Percentiles rank a stretch among this genome's conserved stretches.
These are phyloP conservation scores for Bubalus kerabau DNA, from an alignment of 2,113 vertebrate genomes.

Conservation along the genomic window DNA sequence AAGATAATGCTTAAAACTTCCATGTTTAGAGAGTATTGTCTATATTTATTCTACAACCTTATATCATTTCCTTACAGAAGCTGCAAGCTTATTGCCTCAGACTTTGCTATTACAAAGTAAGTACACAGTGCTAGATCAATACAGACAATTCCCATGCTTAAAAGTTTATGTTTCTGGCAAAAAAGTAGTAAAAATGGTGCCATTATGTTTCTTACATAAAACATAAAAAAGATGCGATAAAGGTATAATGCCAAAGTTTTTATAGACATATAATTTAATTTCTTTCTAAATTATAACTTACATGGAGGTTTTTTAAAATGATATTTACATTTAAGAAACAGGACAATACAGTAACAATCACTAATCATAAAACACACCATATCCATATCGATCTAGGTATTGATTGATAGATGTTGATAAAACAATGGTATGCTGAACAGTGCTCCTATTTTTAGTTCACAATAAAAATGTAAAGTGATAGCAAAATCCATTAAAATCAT, in stretches of 20 bases:
- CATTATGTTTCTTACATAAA: background rate
- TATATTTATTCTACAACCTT: background rate
- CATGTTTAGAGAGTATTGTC: background rate
- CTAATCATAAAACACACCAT: background rate
- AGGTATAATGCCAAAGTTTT: background rate
- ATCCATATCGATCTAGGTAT: background rate
- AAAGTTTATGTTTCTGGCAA: background rate
- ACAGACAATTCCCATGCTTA: background rate
- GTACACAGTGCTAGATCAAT: background rate
- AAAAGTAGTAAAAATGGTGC: background rate
- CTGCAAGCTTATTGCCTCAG: background rate
- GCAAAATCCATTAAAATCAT: background rate
- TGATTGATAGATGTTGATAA: background rate
- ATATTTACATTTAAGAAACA: background rate
- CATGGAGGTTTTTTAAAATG: background rate
- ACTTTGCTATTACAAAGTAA: background rate
- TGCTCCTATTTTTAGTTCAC: background rate
- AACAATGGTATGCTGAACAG: background rate
- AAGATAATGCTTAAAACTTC: conserved; percentile 2
- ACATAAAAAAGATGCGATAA: background rate
- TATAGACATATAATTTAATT: background rate
- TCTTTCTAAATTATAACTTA: background rate
- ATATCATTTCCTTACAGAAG: background rate
- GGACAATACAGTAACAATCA: background rate
- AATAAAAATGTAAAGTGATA: background rate